Conservation (phyloP, 2,113 vertebrate species). For the Scomber colias region DNA sequence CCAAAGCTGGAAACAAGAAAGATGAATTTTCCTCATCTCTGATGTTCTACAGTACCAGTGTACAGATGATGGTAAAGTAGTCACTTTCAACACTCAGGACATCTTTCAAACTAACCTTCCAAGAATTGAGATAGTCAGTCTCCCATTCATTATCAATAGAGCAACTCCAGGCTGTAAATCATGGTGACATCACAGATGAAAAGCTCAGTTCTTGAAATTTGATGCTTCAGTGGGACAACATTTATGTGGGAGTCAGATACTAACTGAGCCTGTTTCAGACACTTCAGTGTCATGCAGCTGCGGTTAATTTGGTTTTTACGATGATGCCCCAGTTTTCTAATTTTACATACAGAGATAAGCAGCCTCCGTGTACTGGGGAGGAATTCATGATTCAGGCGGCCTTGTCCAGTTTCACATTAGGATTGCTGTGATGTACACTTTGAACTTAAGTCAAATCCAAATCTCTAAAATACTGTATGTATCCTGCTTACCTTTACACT, state of each 20-base stretch:
- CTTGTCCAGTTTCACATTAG: neutral
- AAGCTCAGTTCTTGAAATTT: slow-evolving; percentile 41
- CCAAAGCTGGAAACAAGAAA: slow-evolving; percentile 19
- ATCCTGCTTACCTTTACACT: neutral
- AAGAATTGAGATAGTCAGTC: slow-evolving; percentile 37
- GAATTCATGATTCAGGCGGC: neutral
- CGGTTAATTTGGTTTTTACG: slow-evolving; percentile 20
- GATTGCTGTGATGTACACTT: slow-evolving; percentile 1
- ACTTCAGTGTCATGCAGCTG: neutral
- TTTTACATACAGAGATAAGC: neutral
- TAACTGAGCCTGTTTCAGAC: slow-evolving; percentile 3
- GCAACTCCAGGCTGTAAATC: slow-evolving; percentile 38
- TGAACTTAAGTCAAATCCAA: neutral
- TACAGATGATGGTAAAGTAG: slow-evolving; percentile 16
- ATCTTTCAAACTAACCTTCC: slow-evolving; percentile 41
- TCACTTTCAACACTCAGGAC: slow-evolving; percentile 31
- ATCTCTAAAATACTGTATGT: neutral
- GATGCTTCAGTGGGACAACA: neutral
- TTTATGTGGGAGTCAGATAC: slow-evolving; percentile 9
- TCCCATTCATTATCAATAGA: slow-evolving; percentile 52
- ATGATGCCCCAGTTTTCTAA: neutral
- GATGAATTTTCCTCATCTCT: slow-evolving; percentile 4
- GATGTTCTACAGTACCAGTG: slow-evolving; percentile 18
- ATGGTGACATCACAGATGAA: slow-evolving; percentile 47
- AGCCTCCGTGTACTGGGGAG: neutral